phyloP scores from a whole-genome alignment of 2,113 vertebrate species.

The Ursus arctos region DNA sequence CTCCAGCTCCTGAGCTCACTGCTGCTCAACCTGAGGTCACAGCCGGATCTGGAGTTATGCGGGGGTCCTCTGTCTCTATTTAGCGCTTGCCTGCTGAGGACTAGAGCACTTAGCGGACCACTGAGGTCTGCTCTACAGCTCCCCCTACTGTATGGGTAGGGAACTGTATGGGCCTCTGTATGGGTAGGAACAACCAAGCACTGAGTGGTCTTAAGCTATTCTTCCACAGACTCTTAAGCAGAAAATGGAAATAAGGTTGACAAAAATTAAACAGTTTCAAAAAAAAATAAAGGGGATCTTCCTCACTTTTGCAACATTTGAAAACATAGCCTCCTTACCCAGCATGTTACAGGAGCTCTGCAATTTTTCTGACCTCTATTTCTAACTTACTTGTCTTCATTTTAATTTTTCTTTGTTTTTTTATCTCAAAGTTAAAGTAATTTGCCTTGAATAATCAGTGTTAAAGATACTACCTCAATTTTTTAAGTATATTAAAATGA shows the following conservation, averaged over 20 bases:
- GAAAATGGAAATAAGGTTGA: not conserved
- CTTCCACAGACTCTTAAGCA: not conserved
- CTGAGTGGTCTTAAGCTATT: too few species aligned
- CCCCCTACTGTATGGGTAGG: too few species aligned
- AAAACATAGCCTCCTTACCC: not conserved
- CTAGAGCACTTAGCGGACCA: not conserved
- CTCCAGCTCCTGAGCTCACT: not conserved
- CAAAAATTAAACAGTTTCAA: not conserved
- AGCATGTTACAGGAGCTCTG: not conserved
- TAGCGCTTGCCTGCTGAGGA: not conserved
- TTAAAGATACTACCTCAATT: not conserved
- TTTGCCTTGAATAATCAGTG: not conserved
- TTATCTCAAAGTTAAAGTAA: not conserved
- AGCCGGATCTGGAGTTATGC: not conserved
- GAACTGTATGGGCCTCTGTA: not conserved
- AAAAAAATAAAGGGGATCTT: not conserved
- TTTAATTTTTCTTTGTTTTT: not conserved
- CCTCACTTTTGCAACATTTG: not conserved
- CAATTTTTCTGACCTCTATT: not conserved
- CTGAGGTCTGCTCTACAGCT: not conserved
- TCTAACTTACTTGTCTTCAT: constrained; percentile 21
- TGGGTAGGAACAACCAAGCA: not conserved
- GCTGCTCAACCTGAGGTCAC: not conserved
- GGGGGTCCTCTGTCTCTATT: not conserved
- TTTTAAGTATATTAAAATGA: constrained; percentile 26